phyloP scores from a whole-genome alignment of 92 coral and sea anemone species.

The Isaurus tuberculatus region DNA sequence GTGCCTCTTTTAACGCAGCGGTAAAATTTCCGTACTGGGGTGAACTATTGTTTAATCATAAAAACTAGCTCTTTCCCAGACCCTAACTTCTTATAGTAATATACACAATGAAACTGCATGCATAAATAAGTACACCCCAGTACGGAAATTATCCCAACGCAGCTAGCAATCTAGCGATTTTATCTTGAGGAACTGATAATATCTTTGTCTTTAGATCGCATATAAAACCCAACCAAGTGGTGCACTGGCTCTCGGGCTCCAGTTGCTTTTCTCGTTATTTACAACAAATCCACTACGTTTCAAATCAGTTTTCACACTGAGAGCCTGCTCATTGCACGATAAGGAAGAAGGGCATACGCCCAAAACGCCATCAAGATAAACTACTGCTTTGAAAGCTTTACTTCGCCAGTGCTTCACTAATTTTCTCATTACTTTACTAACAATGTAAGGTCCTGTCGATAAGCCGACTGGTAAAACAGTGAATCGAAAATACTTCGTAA shows the following conservation, averaged over 20 bases:
- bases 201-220: constrained; percentile 42
- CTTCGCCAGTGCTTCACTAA: constrained; percentile 62
- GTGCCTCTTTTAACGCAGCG: no score
- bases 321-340: background rate
- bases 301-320: constrained; percentile 34
- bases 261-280: constrained; percentile 30
- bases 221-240: constrained; percentile 52
- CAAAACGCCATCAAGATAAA: constrained; percentile 52
- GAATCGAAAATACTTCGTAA: no score
- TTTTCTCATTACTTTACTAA: constrained; percentile 65
- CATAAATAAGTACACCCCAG: no score
- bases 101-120: no score
- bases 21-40: no score
- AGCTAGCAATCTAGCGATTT: constrained; percentile 53
- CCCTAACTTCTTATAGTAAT: no score
- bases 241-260: constrained; percentile 42
- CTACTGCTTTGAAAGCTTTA: constrained; percentile 38
- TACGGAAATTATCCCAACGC: no score
- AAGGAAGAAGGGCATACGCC: constrained; percentile 29
- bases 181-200: constrained; percentile 42
- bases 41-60: no score
- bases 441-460: constrained; percentile 49
- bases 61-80: no score
- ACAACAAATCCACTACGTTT: constrained; percentile 44
- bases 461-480: no score